A percentile compares a stretch with the other conserved stretches of the same genome.
phyloP scores from a whole-genome alignment of 1,140 invertebrate genomes.

The Pectinophora gossypiella region DNA sequence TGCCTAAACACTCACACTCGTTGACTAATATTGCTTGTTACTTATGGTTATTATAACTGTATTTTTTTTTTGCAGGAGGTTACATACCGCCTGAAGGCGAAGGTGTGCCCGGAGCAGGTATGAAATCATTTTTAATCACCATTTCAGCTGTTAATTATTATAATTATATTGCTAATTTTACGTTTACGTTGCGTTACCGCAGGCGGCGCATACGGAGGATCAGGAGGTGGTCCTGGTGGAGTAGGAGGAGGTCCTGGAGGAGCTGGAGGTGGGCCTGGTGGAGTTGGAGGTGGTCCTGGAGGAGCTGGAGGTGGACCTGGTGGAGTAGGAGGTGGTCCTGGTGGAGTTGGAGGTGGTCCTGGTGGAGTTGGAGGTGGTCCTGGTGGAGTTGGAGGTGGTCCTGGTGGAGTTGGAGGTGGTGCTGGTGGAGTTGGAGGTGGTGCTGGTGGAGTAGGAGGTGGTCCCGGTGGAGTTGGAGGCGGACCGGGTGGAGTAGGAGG shows the following conservation, averaged over 20 bases:
- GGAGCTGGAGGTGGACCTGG: background rate
- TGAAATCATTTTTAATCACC: too few species aligned
- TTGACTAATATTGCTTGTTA: too few species aligned
- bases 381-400: background rate
- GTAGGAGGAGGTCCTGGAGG: background rate
- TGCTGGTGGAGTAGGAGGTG: background rate
- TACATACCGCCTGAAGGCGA: too few species aligned
- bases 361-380: background rate
- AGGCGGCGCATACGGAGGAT: too few species aligned
- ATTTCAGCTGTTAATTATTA: too few species aligned
- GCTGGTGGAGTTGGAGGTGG: background rate
- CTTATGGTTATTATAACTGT: too few species aligned
- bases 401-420: background rate
- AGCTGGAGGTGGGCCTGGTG: background rate
- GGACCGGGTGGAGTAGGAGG: background rate
- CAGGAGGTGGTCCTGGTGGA: background rate
- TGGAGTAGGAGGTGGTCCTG: background rate
- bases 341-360: background rate
- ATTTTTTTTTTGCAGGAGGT: too few species aligned
- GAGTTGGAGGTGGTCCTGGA: background rate
- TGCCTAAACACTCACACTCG: too few species aligned
- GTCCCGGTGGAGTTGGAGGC: background rate
- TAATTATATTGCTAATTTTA: too few species aligned
- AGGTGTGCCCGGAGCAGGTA: too few species aligned
- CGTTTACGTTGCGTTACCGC: too few species aligned